These are phyloP conservation scores for Sarcophaga carnaria DNA, from an alignment of 2,888 invertebrate genomes.

Conservation along the genomic window DNA sequence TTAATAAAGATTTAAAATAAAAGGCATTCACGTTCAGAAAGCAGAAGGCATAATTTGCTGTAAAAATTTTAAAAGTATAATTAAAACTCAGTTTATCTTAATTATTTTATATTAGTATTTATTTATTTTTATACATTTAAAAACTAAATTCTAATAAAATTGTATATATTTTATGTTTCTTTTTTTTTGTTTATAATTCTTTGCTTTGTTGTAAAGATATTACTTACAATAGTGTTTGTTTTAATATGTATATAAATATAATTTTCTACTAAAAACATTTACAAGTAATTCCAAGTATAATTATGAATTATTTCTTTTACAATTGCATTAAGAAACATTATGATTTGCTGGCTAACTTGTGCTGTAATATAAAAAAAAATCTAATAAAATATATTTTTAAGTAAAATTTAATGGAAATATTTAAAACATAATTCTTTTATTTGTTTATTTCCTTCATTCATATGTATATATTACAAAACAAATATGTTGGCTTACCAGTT, in stretches of 20 bases:
- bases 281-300: background rate
- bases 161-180: constrained; percentile 47
- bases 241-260: constrained; percentile 13
- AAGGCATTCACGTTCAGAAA: background rate
- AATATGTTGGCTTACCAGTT: too few relatives aligned
- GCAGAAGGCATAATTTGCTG: background rate
- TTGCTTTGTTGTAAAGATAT: constrained; percentile 6
- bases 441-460: background rate
- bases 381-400: too few relatives aligned
- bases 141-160: constrained; percentile 57
- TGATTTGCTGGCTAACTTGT: too few relatives aligned
- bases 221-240: constrained; percentile 23
- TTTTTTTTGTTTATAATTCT: background rate
- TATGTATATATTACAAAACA: too few relatives aligned
- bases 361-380: too few relatives aligned
- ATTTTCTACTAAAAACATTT: constrained; percentile 17
- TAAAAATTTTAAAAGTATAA: background rate
- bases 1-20: background rate
- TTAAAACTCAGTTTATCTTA: constrained; percentile 19
- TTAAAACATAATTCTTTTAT: constrained; percentile 14
- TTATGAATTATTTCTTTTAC: too few relatives aligned
- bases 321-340: too few relatives aligned
- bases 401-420: too few relatives aligned
- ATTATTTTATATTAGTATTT: constrained; percentile 66
- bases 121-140: constrained; percentile 70